Evolutionary conservation across 2,888 invertebrate genomes (phyloP), one percentile per base, ranked within the genome.

Genomic region (Diarsia brunnea): DNA sequence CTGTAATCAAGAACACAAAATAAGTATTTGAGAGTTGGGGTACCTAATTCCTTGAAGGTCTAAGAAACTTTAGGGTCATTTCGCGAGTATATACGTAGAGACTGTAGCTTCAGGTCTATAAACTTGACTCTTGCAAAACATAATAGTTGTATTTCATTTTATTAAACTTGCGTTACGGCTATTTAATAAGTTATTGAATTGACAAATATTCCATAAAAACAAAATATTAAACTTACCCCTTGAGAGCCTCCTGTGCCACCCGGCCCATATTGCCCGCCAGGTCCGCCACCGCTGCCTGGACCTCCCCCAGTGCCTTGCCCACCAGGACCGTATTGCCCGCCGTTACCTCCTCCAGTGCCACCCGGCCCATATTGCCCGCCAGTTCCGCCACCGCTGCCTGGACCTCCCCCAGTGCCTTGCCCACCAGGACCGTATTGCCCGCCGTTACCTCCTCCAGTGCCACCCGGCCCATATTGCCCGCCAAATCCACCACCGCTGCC

Each of bases 1-100:
- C 90, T 90, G 89, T 51, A 87, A 89, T 67, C 38, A 78, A 70
- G 51, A 73, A 75, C 38, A 64, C 31, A 64, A 49, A 31, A 19
- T 75, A 43, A 75, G 49, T 63, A 49, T 45, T 63, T 73, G n/a
- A 24, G 14, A n/a, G 3, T 21, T 27, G 4, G 14, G 16, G 31
- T 60, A n/a, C n/a, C n/a, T n/a, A 27, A 16, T 21, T 24, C 38
- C 24, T 38, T 49, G 19, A 53, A 24, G n/a, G 5, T 53, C n/a
- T 53, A 53, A 38, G 31, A 70, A 24, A 11, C 19, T 49, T 1
- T 38, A 8, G 16, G n/a, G 19, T 51, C 1, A 71, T 51, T 68
- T 51, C 19, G 14, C 21, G 55, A 58, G 16, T 58, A 58, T 27
- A 24, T 14, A 24, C n/a, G n/a, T n/a, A n/a, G n/a, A n/a, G n/a